Evolutionary conservation across 1,140 invertebrate species (phyloP).

Genomic region (Drosophila pallidifrons): DNA sequence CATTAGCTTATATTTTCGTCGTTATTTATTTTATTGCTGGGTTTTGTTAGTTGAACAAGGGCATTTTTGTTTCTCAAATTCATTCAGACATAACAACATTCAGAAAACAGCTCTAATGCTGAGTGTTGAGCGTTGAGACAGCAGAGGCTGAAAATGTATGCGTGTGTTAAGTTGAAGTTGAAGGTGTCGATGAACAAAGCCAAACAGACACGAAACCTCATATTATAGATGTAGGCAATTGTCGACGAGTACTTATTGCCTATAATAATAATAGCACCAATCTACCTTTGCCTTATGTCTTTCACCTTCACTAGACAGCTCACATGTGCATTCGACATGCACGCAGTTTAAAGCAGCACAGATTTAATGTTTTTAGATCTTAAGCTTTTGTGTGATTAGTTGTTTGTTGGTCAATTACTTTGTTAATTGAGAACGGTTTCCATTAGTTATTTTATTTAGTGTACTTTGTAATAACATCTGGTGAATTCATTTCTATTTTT

Average conservation of each 20-base stretch:
- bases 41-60: conserved; percentile 67
- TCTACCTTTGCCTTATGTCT: conserved; percentile 50
- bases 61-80: conserved; percentile 49
- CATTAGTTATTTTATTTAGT: conserved; percentile 2
- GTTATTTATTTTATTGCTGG: conserved; percentile 50
- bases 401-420: conserved; percentile 1
- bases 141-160: conserved; percentile 61
- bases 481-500: conserved; percentile 74
- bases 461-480: conserved; percentile 13
- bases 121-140: conserved; percentile 12
- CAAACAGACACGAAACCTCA: conserved; percentile 53
- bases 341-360: conserved; percentile 39
- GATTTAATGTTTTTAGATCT: conserved; percentile 22
- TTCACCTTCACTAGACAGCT: conserved; percentile 68
- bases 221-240: conserved; percentile 17
- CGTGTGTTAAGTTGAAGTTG: conserved; percentile 79
- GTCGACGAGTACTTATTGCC: conserved; percentile 22
- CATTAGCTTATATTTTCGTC: conserved; percentile 44
- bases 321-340: conserved; percentile 47
- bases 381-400: conserved; percentile 6
- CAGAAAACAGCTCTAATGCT: conserved; percentile 49
- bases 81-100: conserved; percentile 37
- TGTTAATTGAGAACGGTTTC: not conserved
- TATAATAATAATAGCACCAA: conserved; percentile 62
- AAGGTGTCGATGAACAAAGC: conserved; percentile 76